Evolutionary conservation across 2,888 invertebrate species (phyloP).

Genomic region (Gasteruption jaculator): DNA sequence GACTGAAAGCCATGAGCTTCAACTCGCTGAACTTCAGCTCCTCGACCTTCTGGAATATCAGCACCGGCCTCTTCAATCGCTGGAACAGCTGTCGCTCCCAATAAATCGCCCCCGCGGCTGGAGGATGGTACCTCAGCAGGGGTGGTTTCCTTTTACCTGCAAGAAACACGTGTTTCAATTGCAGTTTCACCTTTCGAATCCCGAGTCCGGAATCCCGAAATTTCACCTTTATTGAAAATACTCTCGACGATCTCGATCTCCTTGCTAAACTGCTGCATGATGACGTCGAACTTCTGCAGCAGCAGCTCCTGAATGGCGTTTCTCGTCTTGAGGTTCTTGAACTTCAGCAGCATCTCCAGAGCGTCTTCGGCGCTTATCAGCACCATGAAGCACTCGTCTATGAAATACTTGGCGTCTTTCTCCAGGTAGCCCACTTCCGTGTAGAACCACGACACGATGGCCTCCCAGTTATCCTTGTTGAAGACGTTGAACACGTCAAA

Average conservation of each 20-base stretch:
- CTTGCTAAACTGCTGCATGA: conserved; percentile 79
- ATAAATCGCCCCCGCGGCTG: conserved; percentile 77
- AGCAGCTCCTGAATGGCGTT: conserved; percentile 69
- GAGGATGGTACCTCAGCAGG: conserved; percentile 71
- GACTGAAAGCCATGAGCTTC: conserved; percentile 72
- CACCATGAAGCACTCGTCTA: conserved; percentile 80
- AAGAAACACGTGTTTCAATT: too few relatives aligned
- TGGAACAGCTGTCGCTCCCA: conserved; percentile 80
- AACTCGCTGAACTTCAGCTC: conserved; percentile 70
- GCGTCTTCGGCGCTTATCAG: conserved; percentile 80
- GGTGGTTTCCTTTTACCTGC: conserved; percentile 66
- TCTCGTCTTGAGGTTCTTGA: conserved; percentile 74
- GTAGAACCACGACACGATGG: conserved; percentile 73
- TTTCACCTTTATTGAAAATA: conserved; percentile 63
- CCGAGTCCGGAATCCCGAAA: too few relatives aligned
- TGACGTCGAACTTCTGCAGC: conserved; percentile 76
- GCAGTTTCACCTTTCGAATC: too few relatives aligned
- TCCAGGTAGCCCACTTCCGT: conserved; percentile 71
- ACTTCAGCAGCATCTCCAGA: conserved; percentile 72
- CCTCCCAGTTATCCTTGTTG: conserved; percentile 83
- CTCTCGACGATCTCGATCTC: conserved; percentile 73
- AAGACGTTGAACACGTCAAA: conserved; percentile 79
- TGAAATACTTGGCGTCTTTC: conserved; percentile 76
- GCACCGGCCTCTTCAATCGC: conserved; percentile 73
- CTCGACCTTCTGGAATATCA: conserved; percentile 71